These are phyloP conservation scores for Camponotus vicinus DNA, from an alignment of 1,140 invertebrate genomes.

Conservation along the genomic window DNA sequence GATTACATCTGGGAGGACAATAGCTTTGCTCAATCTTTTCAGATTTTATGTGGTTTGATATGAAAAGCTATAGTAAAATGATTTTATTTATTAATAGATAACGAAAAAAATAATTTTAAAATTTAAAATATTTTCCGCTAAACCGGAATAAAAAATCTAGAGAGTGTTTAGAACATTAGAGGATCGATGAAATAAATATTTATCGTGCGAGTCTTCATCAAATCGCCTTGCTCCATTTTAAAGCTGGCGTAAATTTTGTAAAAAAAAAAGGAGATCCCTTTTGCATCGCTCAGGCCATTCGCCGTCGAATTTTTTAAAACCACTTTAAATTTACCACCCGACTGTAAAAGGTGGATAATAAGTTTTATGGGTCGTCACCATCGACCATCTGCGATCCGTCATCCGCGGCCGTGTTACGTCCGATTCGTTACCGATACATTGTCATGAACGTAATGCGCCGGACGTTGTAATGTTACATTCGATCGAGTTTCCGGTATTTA, in stretches of 20 bases:
- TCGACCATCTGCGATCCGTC: slow-evolving; percentile 79
- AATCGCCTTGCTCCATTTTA: slow-evolving; percentile 60
- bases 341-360: slow-evolving; percentile 80
- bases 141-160: not conserved
- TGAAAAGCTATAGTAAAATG: not conserved
- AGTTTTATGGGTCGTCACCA: slow-evolving; percentile 78
- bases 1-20: not conserved
- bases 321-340: slow-evolving; percentile 77
- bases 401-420: slow-evolving; percentile 65
- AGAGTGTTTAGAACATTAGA: not conserved
- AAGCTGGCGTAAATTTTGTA: slow-evolving; percentile 70
- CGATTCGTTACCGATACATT: slow-evolving; percentile 65
- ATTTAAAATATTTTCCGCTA: not conserved
- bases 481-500: slow-evolving; percentile 51
- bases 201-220: slow-evolving; percentile 27
- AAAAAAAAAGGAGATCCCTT: slow-evolving; percentile 46
- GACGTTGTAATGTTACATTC: slow-evolving; percentile 53
- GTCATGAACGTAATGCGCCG: slow-evolving; percentile 59
- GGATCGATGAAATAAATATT: slow-evolving; percentile 42
- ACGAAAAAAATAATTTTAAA: not conserved
- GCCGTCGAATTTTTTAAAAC: slow-evolving; percentile 76
- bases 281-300: slow-evolving; percentile 65
- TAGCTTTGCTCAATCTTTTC: not conserved
- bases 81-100: not conserved
- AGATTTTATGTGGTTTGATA: not conserved